A percentile compares a stretch with the other conserved stretches of the same genome.
Conservation (phyloP, 2,113 vertebrate genomes). For the Meriones unguiculatus region DNA sequence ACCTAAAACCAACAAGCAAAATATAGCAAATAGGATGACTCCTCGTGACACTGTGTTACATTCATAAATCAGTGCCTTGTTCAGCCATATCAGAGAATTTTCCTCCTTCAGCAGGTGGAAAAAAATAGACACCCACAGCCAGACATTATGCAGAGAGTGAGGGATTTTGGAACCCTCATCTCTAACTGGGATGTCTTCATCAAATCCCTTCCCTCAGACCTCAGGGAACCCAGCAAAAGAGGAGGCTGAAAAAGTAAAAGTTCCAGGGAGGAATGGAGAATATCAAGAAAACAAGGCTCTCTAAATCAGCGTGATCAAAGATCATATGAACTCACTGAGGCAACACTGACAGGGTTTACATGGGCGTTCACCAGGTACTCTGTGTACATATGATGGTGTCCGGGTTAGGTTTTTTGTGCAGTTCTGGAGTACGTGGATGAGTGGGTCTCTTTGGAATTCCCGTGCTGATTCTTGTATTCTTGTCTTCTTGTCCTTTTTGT, state of each 20-base stretch:
- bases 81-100: background rate
- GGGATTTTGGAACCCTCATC: background rate
- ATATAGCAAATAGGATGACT: background rate
- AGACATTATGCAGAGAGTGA: background rate
- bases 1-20: background rate
- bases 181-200: background rate
- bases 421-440: background rate
- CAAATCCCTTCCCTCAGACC: background rate
- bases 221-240: background rate
- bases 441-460: background rate
- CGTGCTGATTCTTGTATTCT: background rate
- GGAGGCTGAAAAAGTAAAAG: background rate
- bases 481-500: background rate
- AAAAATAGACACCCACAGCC: background rate
- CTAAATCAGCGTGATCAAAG: background rate
- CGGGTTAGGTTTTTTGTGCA: background rate
- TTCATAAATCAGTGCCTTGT: background rate
- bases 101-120: background rate
- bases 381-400: background rate
- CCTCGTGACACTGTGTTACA: background rate
- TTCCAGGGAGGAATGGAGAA: background rate
- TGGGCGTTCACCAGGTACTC: background rate
- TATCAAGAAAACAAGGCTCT: background rate
- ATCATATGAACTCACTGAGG: background rate
- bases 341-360: background rate